Base-by-base conservation (phyloP, 2,113 vertebrate species). In the Neodon shergylaensis region DNA sequence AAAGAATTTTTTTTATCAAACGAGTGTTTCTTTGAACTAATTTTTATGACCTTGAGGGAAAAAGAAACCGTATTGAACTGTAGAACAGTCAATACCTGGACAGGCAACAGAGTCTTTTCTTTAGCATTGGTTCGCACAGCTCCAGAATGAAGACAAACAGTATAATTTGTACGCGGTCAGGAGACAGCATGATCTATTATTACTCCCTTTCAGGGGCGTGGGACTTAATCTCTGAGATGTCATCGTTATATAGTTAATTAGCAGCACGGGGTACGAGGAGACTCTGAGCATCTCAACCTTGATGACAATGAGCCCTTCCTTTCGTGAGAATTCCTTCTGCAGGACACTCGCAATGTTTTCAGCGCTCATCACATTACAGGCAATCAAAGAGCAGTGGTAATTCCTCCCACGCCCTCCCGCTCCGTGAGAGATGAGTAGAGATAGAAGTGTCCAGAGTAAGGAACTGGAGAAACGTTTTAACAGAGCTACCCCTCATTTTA, bases 401-500 rank as follows among this genome's bases (percentile, higher is more conserved):
- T 87, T 84, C 12, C 44, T 90, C 12, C 65, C 7, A 36, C 0
- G 14, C 16, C 22, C 42, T 26, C 52, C 52, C 14, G 1, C 52
- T 13, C 52, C 72, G 1, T 26, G 77, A 95, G 73, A 91, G 13
- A 66, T 83, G 73, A 74, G 94, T 77, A 86, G 54, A 89, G 66
- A 63, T 68, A 3, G 58, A 92, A 96, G 97, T 94, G 84, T 93
- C 70, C 61, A 1, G 78, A 88, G 33, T 5, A 92, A 83, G 70
- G 95, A 97, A 94, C 95, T 17, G 31, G 81, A 52, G 49, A 24
- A 68, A 76, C 95, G 94, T 87, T 93, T 93, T 89, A 1, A 82
- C 73, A 39, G 52, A 39, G 72, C 65, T 74, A 91, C 78, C 36
- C 36, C 88, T 42, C 63, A 90, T 98, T 97, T 97, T 95, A 81